Base-by-base conservation (phyloP, 2,888 invertebrate species). In the Callinectes sapidus region DNA sequence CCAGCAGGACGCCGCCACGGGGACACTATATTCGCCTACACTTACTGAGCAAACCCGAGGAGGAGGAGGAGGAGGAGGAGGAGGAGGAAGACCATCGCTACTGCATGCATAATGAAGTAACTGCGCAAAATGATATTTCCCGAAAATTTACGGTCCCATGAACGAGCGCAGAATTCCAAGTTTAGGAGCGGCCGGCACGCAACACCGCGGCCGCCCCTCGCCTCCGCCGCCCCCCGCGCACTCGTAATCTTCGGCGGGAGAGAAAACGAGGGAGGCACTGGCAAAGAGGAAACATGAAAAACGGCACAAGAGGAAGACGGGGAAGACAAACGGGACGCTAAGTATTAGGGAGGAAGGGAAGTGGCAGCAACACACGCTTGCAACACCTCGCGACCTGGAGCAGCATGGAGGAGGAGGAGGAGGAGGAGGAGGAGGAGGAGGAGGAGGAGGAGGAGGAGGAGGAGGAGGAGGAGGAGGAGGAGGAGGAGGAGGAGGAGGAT, bases 61-160 rank as follows among this genome's bases (percentile, higher is more conserved):
- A 39, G 39, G 39, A 39, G 39, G 39, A 39, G 39, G 42, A 66
- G 42, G 42, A 77, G 42, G 35, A 32, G 85, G 87, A 87, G 71
- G 54, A 32, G 35, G 54, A 35, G 77, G 90, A 35, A 39, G 81
- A 77, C 91, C 88, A 28, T 55, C 71, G 77, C 48, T 23, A 66
- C 88, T 88, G 91, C 88, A 91, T 91, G 91, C 91, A 91, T 91
- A 91, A 91, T 91, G 91, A 88, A 91, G 87, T 88, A 91, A 88
- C 77, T 77, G 87, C 54, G 55, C 91, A 91, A 91, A 91, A 91
- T 91, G 91, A 91, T 91, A 91, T 91, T 91, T 88, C 91, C 91
- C 88, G 77, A 88, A 91, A 88, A 91, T 91, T 91, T 91, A 91
- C 88, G 88, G 88, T 61, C 91, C 77, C 54, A 77, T 77, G 91